Percentiles rank a stretch among this genome's conserved stretches.
Conservation (phyloP, 2,797 vertebrate genomes). For the Pelobates cultripes region DNA sequence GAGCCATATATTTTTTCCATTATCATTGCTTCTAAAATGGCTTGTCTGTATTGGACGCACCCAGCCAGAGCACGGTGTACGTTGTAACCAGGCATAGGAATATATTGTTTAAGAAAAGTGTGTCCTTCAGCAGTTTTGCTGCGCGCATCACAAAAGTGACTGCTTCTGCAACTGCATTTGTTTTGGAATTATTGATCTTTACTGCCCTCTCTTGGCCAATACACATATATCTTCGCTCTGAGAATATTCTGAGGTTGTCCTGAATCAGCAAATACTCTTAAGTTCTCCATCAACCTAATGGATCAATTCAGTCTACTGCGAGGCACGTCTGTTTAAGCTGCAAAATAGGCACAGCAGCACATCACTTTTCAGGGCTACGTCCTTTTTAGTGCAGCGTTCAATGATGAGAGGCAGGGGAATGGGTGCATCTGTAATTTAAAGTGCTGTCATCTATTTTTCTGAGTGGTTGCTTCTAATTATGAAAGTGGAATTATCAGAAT, state of each 20-base stretch:
- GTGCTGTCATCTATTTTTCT: conserved; percentile 27
- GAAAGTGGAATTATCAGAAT: not conserved
- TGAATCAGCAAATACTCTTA: conserved; percentile 53
- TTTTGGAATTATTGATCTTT: conserved; percentile 61
- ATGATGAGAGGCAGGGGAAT: not conserved
- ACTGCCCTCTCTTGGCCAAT: conserved; percentile 73
- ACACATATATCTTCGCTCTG: conserved; percentile 49
- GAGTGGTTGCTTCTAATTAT: not conserved
- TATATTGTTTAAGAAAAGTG: conserved; percentile 35
- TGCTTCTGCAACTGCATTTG: conserved; percentile 49
- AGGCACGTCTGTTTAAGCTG: conserved; percentile 46
- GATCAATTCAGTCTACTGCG: conserved; percentile 54
- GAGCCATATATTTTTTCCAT: not conserved
- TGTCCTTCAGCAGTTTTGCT: conserved; percentile 54
- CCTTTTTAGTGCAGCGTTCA: conserved; percentile 3
- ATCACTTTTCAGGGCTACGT: conserved; percentile 36
- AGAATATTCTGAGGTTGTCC: conserved; percentile 54
- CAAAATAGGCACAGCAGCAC: conserved; percentile 40
- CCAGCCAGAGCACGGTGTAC: conserved; percentile 1
- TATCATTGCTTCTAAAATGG: too few relatives aligned
- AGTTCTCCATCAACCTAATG: conserved; percentile 57
- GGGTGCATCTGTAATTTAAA: conserved; percentile 7
- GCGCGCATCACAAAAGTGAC: conserved; percentile 54
- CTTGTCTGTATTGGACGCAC: not conserved
- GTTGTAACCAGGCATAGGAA: conserved; percentile 10